phyloP scores from a whole-genome alignment of 2,888 invertebrate species.

The Tipula vernalis region DNA sequence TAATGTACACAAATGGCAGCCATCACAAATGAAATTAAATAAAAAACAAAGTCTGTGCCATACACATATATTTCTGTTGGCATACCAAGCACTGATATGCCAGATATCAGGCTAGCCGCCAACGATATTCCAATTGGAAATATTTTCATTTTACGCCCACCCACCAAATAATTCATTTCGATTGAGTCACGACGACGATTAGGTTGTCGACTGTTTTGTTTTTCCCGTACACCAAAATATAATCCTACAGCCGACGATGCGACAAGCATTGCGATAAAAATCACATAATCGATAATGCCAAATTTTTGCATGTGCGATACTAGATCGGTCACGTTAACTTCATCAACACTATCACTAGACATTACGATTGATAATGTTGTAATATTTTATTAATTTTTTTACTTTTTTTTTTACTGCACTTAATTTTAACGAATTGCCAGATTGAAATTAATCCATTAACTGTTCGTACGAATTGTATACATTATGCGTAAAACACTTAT shows the following conservation, averaged over 20 bases:
- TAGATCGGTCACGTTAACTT: background rate
- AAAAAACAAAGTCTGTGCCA: conserved; percentile 59
- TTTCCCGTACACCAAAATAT: background rate
- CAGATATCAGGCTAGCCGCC: conserved; percentile 40
- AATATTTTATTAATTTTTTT: too few relatives aligned
- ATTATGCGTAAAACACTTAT: too few relatives aligned
- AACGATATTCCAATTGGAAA: background rate
- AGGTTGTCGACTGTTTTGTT: background rate
- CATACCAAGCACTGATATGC: conserved; percentile 60
- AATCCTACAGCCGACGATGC: background rate
- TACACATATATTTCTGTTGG: conserved; percentile 68
- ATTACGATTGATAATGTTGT: too few relatives aligned
- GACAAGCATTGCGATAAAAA: background rate
- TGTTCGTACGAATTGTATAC: too few relatives aligned
- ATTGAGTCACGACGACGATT: background rate
- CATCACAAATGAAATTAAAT: conserved; percentile 29
- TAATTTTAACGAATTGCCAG: too few relatives aligned
- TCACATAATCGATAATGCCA: background rate
- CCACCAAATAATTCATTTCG: background rate
- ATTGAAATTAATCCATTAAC: too few relatives aligned
- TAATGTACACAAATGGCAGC: conserved; percentile 44
- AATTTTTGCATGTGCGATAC: background rate
- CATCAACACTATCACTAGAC: background rate
- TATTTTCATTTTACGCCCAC: background rate
- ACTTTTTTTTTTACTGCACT: too few relatives aligned